phyloP scores from a whole-genome alignment of 1,140 invertebrate genomes.

The Pygmarrhopalites habei region DNA sequence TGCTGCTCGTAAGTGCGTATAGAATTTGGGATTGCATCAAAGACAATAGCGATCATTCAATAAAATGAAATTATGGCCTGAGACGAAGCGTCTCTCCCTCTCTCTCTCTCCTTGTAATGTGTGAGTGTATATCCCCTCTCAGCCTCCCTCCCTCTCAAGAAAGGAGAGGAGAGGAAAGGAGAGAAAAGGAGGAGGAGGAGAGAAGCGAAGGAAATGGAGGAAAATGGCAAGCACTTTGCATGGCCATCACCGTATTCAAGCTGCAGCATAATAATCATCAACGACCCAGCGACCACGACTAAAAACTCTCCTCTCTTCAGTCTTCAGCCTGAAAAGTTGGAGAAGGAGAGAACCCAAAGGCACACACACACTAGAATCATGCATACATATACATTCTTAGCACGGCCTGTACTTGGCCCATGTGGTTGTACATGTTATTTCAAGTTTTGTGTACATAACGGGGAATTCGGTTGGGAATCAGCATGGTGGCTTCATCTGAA shows the following conservation, averaged over 20 bases:
- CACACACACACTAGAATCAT: too few relatives aligned
- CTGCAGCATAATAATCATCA: constrained; percentile 20
- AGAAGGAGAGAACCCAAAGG: too few relatives aligned
- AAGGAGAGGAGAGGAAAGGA: not conserved
- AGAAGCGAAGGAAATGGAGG: not conserved
- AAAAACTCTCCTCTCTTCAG: too few relatives aligned
- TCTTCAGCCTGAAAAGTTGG: too few relatives aligned
- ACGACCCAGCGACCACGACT: not conserved
- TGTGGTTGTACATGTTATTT: constrained; percentile 21
- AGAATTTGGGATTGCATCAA: constrained; percentile 21
- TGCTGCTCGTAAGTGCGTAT: too few relatives aligned
- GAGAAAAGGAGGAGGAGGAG: not conserved
- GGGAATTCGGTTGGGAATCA: constrained; percentile 30
- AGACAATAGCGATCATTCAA: constrained; percentile 30
- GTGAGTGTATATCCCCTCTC: not conserved
- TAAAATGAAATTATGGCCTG: constrained; percentile 30
- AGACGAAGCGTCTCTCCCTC: constrained; percentile 1
- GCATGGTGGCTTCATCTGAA: constrained; percentile 8
- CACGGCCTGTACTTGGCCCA: not conserved
- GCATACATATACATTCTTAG: not conserved
- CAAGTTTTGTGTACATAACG: constrained; percentile 24
- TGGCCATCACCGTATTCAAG: constrained; percentile 21
- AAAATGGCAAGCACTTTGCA: constrained; percentile 14
- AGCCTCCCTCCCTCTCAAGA: not conserved
- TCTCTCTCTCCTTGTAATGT: not conserved